Evolutionary conservation across 2,888 invertebrate species (phyloP).

Genomic region (Ypsolopha sequella): DNA sequence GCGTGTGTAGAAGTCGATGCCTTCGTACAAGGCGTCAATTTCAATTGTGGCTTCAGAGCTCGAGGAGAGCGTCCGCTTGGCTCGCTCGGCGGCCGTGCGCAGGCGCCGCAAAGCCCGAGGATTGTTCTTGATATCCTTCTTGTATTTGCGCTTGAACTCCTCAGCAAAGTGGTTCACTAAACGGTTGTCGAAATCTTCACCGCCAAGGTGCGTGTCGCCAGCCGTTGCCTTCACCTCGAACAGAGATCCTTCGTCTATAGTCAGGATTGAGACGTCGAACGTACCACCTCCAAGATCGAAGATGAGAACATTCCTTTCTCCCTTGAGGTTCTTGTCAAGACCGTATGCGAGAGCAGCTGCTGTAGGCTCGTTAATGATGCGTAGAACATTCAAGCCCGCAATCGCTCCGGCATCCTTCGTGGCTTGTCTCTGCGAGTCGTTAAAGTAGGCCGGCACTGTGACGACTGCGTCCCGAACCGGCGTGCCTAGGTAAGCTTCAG

Average conservation of each 20-base stretch:
- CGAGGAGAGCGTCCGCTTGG: conserved; percentile 82
- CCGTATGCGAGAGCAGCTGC: conserved; percentile 82
- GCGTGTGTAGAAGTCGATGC: conserved; percentile 77
- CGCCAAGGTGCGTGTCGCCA: too few species aligned
- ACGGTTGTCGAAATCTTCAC: too few species aligned
- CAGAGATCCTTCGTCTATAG: too few species aligned
- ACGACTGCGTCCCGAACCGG: conserved; percentile 80
- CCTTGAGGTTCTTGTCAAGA: conserved; percentile 74
- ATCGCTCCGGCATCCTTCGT: conserved; percentile 88
- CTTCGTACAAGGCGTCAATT: conserved; percentile 81
- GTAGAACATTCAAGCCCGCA: conserved; percentile 82
- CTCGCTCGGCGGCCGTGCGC: conserved; percentile 82
- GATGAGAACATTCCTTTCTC: conserved; percentile 74
- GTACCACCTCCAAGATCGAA: conserved; percentile 78
- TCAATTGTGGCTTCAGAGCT: conserved; percentile 82
- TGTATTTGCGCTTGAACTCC: conserved; percentile 79
- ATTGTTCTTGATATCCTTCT: conserved; percentile 76
- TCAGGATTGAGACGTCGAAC: conserved; percentile 86
- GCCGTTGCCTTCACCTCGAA: too few species aligned
- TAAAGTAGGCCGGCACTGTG: conserved; percentile 84
- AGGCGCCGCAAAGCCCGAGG: conserved; percentile 77
- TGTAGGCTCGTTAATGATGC: conserved; percentile 88
- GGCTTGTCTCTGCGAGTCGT: conserved; percentile 80
- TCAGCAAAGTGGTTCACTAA: conserved; percentile 77
- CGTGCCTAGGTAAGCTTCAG: conserved; percentile 78